Evolutionary conservation across 2,113 vertebrate genomes (phyloP), one percentile per base, ranked within the genome.

Genomic region (Nesoenas mayeri): DNA sequence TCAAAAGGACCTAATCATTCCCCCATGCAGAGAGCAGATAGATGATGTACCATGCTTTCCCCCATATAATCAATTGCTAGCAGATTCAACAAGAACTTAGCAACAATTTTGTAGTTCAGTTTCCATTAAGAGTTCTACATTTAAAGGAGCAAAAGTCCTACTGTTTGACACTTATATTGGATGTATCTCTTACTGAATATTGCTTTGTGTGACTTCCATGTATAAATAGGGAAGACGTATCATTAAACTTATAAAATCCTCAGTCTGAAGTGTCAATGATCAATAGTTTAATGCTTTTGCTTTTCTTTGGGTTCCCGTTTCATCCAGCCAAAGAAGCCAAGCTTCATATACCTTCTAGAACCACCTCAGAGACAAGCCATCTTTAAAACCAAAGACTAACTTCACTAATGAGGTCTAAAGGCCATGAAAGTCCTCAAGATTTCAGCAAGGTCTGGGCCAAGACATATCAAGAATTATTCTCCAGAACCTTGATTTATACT

Each of bases 1-100:
- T 95, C 94, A 95, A 97, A 96, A 95, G 93, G 93, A 88, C 57
- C 66, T 70, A 87, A 92, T 79, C 70, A 85, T 94, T 92, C 81
- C 47, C 36, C 40, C 77, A 79, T 73, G 81, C 91, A 92, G 96
- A 78, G 65, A 81, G 42, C 54, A 93, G 83, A 87, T 92, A 93
- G 91, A 91, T 75, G 65, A 50, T 32, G 61, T 48, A n/a, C 34
- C 1, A 5, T 58, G 42, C 13, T 82, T 81, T 92, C 75, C 12
- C 36, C 54, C 11, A 5, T 16, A 34, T 88, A 73, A 86, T 87
- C 92, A 89, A 81, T 91, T 94, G 36, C 61, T 92, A 71, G 65
- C 44, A 82, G 54, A 86, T 92, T 87, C 85, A 22, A 75, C 65
- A 78, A 82, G 80, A 92, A 61, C 32, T 89, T 73, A 58, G 66